A percentile compares a stretch with the other conserved stretches of the same genome.
Conservation (phyloP, 2,888 invertebrate species). For the Apamea sordens region DNA sequence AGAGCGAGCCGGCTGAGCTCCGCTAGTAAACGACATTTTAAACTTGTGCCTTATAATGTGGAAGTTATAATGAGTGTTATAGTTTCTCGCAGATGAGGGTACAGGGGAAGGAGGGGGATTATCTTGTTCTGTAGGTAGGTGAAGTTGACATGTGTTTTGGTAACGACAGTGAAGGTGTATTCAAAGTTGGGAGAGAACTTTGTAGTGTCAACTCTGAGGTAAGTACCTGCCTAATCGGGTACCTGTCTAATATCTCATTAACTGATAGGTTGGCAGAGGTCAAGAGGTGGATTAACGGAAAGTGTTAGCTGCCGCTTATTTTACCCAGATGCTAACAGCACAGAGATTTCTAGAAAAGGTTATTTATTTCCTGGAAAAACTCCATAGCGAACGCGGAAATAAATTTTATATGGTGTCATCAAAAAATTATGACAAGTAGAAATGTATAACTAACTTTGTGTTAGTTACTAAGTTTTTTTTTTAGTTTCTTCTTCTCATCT, state of each 20-base stretch:
- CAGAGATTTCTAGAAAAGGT: not conserved
- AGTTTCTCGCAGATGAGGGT: conserved; percentile 47
- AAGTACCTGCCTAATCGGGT: not conserved
- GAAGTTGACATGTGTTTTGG: conserved; percentile 38
- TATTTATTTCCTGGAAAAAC: not conserved
- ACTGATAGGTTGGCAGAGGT: not conserved
- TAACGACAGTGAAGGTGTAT: conserved; percentile 11
- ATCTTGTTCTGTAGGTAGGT: conserved; percentile 32
- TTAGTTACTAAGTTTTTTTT: no score
- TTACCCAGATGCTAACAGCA: not conserved
- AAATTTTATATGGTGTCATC: no score
- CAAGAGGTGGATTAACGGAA: not conserved
- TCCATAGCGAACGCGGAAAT: not conserved
- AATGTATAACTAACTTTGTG: not conserved
- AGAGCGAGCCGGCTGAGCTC: conserved; percentile 38
- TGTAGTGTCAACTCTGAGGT: not conserved
- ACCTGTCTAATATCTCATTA: not conserved
- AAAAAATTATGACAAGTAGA: not conserved
- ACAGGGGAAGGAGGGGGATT: conserved; percentile 11
- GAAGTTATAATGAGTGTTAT: conserved; percentile 63
- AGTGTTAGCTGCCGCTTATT: not conserved
- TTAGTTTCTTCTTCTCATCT: no score
- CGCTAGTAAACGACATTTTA: conserved; percentile 62
- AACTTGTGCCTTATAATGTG: conserved; percentile 57
- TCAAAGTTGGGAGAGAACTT: conserved; percentile 21